A percentile compares a stretch with the other conserved stretches of the same genome.
Evolutionary conservation across 2,888 invertebrate genomes (phyloP).

Genomic region (Acronicta alni): DNA sequence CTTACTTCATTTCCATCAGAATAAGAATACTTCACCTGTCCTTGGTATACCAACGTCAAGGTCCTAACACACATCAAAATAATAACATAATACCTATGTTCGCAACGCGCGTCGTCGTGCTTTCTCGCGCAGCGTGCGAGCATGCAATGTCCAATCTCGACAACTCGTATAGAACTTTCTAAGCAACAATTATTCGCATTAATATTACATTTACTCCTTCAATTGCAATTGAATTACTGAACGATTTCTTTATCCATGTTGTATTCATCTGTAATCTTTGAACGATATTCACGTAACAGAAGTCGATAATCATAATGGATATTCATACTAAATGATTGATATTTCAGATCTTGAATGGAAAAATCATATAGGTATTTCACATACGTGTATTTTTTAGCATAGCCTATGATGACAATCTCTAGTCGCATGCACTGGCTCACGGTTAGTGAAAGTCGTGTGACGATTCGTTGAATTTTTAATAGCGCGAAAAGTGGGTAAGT

Average conservation of each 20-base stretch:
- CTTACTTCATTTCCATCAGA: background rate
- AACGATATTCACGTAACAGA: no score
- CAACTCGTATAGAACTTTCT: slow-evolving; percentile 85
- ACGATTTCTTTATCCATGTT: slow-evolving; percentile 57
- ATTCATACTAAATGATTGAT: slow-evolving; percentile 14
- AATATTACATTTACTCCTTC: slow-evolving; percentile 85
- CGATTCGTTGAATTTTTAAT: slow-evolving; percentile 87
- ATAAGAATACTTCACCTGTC: slow-evolving; percentile 8
- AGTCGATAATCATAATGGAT: slow-evolving; percentile 13
- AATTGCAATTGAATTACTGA: slow-evolving; percentile 70
- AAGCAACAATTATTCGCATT: slow-evolving; percentile 88
- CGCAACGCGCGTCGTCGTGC: slow-evolving; percentile 73
- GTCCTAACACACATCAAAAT: slow-evolving; percentile 44
- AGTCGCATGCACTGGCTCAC: slow-evolving; percentile 65
- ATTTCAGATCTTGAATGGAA: slow-evolving; percentile 20
- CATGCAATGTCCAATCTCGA: slow-evolving; percentile 87
- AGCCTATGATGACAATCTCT: slow-evolving; percentile 61
- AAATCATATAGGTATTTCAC: slow-evolving; percentile 25
- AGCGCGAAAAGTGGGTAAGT: slow-evolving; percentile 84
- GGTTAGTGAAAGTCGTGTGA: slow-evolving; percentile 86
- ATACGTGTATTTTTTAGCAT: slow-evolving; percentile 41
- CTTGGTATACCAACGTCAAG: slow-evolving; percentile 27
- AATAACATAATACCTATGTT: slow-evolving; percentile 28
- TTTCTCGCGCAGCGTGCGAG: slow-evolving; percentile 88
- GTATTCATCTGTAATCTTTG: slow-evolving; percentile 18